Percentiles rank a stretch among this genome's conserved stretches.
These are phyloP conservation scores for Conomelus anceps DNA, from an alignment of 2,888 invertebrate species.

Conservation along the genomic window DNA sequence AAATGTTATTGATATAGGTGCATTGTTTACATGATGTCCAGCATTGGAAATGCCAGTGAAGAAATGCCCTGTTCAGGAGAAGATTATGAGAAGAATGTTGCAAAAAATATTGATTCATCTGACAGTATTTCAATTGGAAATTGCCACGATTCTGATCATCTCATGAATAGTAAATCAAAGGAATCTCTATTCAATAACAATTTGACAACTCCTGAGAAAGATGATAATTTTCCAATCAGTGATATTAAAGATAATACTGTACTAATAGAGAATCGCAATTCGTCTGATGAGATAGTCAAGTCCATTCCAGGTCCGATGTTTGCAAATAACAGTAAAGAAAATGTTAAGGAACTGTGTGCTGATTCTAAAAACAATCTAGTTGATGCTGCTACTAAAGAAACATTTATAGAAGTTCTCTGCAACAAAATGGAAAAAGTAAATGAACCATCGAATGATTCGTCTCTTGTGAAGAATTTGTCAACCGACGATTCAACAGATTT, in stretches of 20 bases:
- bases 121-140: background rate
- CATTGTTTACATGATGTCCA: background rate
- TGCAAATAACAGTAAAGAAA: background rate
- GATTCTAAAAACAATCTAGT: background rate
- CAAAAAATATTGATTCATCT: background rate
- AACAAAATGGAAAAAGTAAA: background rate
- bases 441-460: background rate
- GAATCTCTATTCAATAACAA: background rate
- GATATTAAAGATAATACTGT: background rate
- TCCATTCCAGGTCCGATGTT: background rate
- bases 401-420: background rate
- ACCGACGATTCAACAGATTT: slow-evolving; percentile 3
- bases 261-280: background rate
- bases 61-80: background rate
- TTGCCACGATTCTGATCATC: background rate
- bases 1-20: background rate
- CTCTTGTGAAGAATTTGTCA: background rate
- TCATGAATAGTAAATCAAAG: background rate
- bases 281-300: background rate
- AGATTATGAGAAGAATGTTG: background rate
- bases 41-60: background rate
- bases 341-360: background rate
- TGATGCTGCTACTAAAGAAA: background rate
- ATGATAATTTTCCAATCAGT: background rate
- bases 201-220: background rate